Evolutionary conservation across 2,888 invertebrate species (phyloP).

Genomic region (Euzetes globulus): DNA sequence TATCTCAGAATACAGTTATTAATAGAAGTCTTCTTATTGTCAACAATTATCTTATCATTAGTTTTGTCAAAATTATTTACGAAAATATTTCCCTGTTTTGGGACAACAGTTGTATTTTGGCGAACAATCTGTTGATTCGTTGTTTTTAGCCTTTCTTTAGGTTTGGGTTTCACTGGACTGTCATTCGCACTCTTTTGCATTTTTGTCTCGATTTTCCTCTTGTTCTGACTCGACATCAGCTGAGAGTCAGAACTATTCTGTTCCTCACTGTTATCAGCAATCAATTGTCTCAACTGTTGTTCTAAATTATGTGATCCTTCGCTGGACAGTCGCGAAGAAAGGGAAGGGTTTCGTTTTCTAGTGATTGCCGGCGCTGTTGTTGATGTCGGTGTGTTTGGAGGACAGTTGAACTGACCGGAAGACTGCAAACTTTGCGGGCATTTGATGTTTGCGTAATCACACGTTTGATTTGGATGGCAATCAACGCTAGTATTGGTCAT

Average conservation of each 20-base stretch:
- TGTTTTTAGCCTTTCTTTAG: too few species aligned
- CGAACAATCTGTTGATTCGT: too few species aligned
- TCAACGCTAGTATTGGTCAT: background rate
- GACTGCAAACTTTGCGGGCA: background rate
- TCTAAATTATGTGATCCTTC: constrained; percentile 29
- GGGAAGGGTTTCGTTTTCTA: background rate
- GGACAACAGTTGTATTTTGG: too few species aligned
- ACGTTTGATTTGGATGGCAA: background rate
- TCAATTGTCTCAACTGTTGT: constrained; percentile 34
- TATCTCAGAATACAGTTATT: too few species aligned
- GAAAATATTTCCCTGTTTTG: too few species aligned
- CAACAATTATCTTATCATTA: too few species aligned
- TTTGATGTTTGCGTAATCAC: background rate
- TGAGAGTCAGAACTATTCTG: too few species aligned
- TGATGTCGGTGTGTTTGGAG: background rate
- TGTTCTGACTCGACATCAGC: background rate
- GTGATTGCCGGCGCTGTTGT: background rate
- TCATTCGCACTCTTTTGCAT: background rate
- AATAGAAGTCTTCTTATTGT: too few species aligned
- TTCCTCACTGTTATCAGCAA: background rate
- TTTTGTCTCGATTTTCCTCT: background rate
- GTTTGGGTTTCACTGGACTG: too few species aligned
- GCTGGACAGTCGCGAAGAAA: background rate
- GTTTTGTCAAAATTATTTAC: too few species aligned
- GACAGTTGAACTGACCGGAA: background rate